Evolutionary conservation across 2,113 vertebrate species (phyloP), one percentile per base, ranked within the genome.

Genomic region (Phrynosoma platyrhinos): DNA sequence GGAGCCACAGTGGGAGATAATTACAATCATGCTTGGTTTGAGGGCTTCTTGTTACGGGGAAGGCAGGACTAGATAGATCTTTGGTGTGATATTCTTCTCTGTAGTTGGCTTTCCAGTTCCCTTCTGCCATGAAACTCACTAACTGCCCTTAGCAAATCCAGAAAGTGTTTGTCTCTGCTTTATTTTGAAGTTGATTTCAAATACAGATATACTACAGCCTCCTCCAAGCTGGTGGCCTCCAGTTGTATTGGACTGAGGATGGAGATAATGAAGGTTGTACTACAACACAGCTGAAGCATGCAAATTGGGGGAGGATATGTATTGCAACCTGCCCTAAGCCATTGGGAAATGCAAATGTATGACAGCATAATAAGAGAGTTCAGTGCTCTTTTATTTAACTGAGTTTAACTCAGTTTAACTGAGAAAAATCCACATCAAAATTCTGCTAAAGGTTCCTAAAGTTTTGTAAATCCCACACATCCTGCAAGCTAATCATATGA

Each of bases 391-490:
- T 47, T 47, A 47, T 47, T 47, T 47, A 47, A 47, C 47, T 47
- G 47, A 47, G 47, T 47, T 47, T 47, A 47, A 36, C 25, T 30
- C 25, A 58, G 66, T 76, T 86, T 58, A 84, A 62, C 8, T 79
- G 78, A 0, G 0, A 36, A 53, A 91, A 78, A 74, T 86, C 4
- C 1, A 32, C 62, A 87, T 40, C 32, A 87, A 86, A 79, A 78
- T 52, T 83, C 32, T 79, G 30, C 21, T 52, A 69, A 85, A 89
- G 69, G 7, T 86, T 91, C 42, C 20, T 53, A 74, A 86, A 88
- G 75, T 77, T 90, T 66, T 0, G 0, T 71, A 89, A 69, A 66
- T 69, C 32, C 69, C 83, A 66, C 9, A 91, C 20, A 87, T 87
- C 68, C 32, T 2, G 84, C 74, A 82, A 90, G 66, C 9, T 89